Base-by-base conservation (phyloP, 2,888 invertebrate species). In the Zonitis immaculata region DNA sequence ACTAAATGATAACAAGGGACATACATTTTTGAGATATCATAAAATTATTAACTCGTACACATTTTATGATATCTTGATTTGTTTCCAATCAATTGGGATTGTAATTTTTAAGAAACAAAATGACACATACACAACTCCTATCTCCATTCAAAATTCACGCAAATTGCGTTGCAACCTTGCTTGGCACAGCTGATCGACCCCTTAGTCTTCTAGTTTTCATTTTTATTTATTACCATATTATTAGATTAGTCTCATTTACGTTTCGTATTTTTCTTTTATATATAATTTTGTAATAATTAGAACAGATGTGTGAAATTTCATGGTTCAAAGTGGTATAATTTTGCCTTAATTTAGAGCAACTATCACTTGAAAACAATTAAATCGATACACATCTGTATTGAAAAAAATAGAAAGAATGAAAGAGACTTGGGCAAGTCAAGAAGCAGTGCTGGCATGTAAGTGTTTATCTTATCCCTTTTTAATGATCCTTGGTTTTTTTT, bases 371-470 rank as follows among this genome's bases (percentile, higher is more conserved):
- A 14, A 11, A 43, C 16, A 39, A 6, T 47, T 52, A 28, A 28
- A 42, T 50, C 14, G 49, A 27, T 20, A 44, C 59, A 62, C 59
- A 59, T 58, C 51, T 49, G 44, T 47, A n/a, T n/a, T n/a, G n/a
- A n/a, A n/a, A n/a, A n/a, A n/a, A n/a, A n/a, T n/a, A n/a, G n/a
- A n/a, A n/a, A n/a, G 57, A 32, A 28, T 43, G 35, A 11, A 35
- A 35, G 32, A 63, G 66, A 66, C 62, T 48, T 66, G 64, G 65
- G 64, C 58, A 64, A 66, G 68, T 69, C 69, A 72, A 68, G 66
- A 64, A 67, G 69, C 70, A 66, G 73, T 73, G 73, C 72, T 67
- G 64, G 71, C 69, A 70, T 69, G 71, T 70, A 65, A 68, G 65
- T 68, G 69, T 68, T 57, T 61, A 61, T 62, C 60, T 47, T 55